Evolutionary conservation across 2,888 invertebrate genomes (phyloP).

Genomic region (Celastrina argiolus): DNA sequence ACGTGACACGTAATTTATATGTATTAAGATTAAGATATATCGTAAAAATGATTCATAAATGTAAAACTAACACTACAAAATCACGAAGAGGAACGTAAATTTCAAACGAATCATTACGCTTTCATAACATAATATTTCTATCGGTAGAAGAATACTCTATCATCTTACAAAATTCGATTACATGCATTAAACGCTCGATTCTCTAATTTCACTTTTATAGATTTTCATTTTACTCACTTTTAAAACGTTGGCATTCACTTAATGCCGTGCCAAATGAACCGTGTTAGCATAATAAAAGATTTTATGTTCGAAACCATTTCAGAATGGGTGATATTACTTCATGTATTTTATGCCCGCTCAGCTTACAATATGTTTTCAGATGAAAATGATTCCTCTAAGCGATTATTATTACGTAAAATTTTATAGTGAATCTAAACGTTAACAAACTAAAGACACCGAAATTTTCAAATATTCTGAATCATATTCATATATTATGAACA

Average conservation of each 20-base stretch:
- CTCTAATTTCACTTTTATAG: conserved; percentile 21
- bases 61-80: neutral
- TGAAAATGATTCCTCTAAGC: neutral
- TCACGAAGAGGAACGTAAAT: neutral
- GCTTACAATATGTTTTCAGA: conserved; percentile 17
- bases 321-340: conserved; percentile 59
- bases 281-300: conserved; percentile 75
- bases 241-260: conserved; percentile 75
- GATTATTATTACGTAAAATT: neutral
- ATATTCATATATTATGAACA: no score
- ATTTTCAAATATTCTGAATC: no score
- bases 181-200: neutral
- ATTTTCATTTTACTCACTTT: conserved; percentile 67
- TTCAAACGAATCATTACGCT: neutral
- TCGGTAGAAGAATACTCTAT: neutral
- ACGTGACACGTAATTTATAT: no score
- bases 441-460: no score
- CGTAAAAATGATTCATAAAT: no score
- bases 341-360: neutral
- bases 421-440: no score
- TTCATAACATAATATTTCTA: neutral
- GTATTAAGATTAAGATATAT: no score
- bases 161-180: neutral
- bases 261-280: conserved; percentile 75
- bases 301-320: conserved; percentile 72